Conservation (phyloP, 2,888 invertebrate species). For the Synergus gifuensis region DNA sequence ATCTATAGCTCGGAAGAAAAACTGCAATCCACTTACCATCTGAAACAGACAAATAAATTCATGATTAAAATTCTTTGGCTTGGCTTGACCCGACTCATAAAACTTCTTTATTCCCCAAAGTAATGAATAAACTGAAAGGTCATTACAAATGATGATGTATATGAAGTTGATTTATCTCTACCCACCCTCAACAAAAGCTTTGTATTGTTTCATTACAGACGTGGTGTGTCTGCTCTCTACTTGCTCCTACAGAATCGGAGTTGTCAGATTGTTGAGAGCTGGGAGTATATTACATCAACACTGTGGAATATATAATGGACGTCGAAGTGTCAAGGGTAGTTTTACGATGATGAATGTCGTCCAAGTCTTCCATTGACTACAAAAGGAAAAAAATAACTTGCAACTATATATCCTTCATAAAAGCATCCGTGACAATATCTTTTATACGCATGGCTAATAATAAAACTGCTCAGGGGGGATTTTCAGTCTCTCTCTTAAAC, state of each 20-base stretch:
- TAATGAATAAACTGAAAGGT: neutral
- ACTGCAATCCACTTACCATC: neutral
- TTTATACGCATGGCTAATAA: too few species aligned
- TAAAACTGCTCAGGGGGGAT: too few species aligned
- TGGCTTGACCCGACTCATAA: neutral
- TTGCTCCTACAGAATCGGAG: neutral
- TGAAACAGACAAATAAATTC: neutral
- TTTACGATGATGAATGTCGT: slow-evolving; percentile 64
- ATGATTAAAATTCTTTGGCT: neutral
- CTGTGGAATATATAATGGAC: slow-evolving; percentile 50
- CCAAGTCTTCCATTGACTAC: slow-evolving; percentile 48
- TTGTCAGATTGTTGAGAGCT: neutral
- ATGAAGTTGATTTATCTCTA: neutral
- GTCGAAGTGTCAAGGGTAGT: slow-evolving; percentile 55
- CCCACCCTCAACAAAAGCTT: neutral
- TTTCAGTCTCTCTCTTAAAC: neutral
- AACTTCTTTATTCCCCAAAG: neutral
- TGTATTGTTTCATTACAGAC: neutral
- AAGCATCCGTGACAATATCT: too few species aligned
- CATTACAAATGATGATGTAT: neutral
- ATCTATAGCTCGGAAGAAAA: neutral
- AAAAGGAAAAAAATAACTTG: neutral
- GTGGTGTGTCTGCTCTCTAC: neutral
- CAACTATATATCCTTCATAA: too few species aligned
- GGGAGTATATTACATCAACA: neutral